phyloP scores from a whole-genome alignment of 1,140 invertebrate species.

The Hyphantria cunea region DNA sequence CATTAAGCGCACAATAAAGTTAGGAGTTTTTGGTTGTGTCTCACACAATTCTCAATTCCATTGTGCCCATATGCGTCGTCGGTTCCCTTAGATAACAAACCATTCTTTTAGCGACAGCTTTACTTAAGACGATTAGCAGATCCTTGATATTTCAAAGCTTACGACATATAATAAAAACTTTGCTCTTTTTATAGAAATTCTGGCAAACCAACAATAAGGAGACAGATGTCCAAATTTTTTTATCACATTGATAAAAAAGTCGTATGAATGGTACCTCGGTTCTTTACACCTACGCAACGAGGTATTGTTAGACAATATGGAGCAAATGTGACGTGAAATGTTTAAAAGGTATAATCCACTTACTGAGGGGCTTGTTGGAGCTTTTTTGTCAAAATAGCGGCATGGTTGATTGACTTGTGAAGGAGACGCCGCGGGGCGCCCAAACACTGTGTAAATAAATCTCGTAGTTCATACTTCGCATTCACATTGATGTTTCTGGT shows the following conservation, averaged over 20 bases:
- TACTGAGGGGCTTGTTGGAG: constrained; percentile 68
- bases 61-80: no score
- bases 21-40: no score
- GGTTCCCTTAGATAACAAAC: neutral
- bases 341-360: constrained; percentile 72
- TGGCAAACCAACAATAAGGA: constrained; percentile 48
- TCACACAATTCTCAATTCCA: no score
- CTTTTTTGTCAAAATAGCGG: constrained; percentile 71
- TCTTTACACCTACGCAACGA: constrained; percentile 73
- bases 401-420: constrained; percentile 71
- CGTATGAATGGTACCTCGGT: constrained; percentile 30
- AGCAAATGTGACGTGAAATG: constrained; percentile 78
- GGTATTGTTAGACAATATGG: constrained; percentile 71
- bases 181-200: constrained; percentile 49
- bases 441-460: neutral
- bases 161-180: constrained; percentile 32
- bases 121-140: constrained; percentile 24
- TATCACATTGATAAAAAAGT: constrained; percentile 53
- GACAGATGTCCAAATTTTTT: constrained; percentile 66
- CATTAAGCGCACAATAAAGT: no score
- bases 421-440: constrained; percentile 58
- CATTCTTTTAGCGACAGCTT: constrained; percentile 14
- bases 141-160: constrained; percentile 9
- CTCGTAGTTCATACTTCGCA: neutral
- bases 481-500: neutral